Evolutionary conservation across 2,888 invertebrate species (phyloP), one percentile per base, ranked within the genome.

Genomic region (Oasisia sp.): DNA sequence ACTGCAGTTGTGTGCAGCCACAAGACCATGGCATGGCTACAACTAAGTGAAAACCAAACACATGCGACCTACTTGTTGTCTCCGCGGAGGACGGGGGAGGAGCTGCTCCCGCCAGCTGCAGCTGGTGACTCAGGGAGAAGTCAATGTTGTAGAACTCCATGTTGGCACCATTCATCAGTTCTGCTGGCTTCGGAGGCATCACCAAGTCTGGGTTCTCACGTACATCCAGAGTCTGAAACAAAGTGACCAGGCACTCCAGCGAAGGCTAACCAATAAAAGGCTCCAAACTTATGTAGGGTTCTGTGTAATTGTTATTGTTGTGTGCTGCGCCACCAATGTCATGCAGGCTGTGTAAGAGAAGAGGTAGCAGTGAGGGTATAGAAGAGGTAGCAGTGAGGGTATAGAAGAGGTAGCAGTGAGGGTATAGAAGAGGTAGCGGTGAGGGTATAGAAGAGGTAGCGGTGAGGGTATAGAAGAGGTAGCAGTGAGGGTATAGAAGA

Each of bases 141-240:
- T 99, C 99, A 93, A 99, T 99, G 95, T 99, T 99, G 96, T 99
- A 99, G 97, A 98, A 99, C 93, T 97, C 97, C 89, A 96, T 94
- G 96, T 98, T 98, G 32, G 95, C 95, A 93, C 97, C 97, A 94
- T 98, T 97, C 50, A 97, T 97, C 96, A 98, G 98, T 93, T 97
- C 97, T 32, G 97, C 97, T 0, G 99, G 99, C 96, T 99, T 99
- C 4, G 98, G 98, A 0, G 99, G 99, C 99, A 99, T 99, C 93
- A 99, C 98, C 94, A 99, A 97, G 95, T 99, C 99, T 58, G 97
- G 98, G 97, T 99, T 99, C 94, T 98, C 98, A 93, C 98, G 97
- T 91, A 99, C 97, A 97, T 99, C 99, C 91, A 99, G 97, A 93
- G 98, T 97, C 96, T 96, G 94, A 89, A 93, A 92, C 32, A 19